Percentiles rank a stretch among this genome's conserved stretches.
These are phyloP conservation scores for Trialeurodes vaporariorum DNA, from an alignment of 1,140 invertebrate species.

Conservation along the genomic window DNA sequence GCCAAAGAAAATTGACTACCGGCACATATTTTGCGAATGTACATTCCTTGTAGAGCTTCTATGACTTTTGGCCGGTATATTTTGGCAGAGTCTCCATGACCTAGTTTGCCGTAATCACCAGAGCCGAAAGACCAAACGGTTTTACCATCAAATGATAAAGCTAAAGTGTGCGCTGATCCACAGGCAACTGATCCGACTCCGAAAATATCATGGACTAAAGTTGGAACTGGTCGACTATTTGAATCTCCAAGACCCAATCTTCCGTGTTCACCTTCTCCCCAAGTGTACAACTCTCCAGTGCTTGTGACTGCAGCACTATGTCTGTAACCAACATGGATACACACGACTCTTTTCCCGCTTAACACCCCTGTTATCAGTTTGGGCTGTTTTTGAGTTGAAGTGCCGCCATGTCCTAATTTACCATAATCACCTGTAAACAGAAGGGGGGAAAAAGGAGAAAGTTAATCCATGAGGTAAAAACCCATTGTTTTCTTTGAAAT, in stretches of 20 bases:
- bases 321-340: conserved; percentile 49
- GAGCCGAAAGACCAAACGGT: conserved; percentile 54
- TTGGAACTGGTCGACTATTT: conserved; percentile 41
- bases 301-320: conserved; percentile 46
- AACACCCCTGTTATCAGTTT: conserved; percentile 39
- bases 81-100: conserved; percentile 44
- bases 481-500: too few species aligned
- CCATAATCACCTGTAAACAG: conserved; percentile 38
- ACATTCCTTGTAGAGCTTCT: conserved; percentile 46
- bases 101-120: conserved; percentile 48
- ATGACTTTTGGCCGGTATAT: conserved; percentile 46
- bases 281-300: conserved; percentile 43
- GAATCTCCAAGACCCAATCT: conserved; percentile 44
- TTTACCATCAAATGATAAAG: conserved; percentile 46
- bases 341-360: conserved; percentile 37
- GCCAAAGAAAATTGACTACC: conserved; percentile 47
- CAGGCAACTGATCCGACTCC: conserved; percentile 48
- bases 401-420: conserved; percentile 42
- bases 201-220: conserved; percentile 42
- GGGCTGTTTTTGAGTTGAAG: conserved; percentile 44
- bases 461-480: too few species aligned
- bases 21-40: conserved; percentile 46
- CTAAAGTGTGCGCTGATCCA: conserved; percentile 50
- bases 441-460: background rate
- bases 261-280: conserved; percentile 53